Base-by-base conservation (phyloP, 1,140 invertebrate species). In the Pygmarrhopalites habei region DNA sequence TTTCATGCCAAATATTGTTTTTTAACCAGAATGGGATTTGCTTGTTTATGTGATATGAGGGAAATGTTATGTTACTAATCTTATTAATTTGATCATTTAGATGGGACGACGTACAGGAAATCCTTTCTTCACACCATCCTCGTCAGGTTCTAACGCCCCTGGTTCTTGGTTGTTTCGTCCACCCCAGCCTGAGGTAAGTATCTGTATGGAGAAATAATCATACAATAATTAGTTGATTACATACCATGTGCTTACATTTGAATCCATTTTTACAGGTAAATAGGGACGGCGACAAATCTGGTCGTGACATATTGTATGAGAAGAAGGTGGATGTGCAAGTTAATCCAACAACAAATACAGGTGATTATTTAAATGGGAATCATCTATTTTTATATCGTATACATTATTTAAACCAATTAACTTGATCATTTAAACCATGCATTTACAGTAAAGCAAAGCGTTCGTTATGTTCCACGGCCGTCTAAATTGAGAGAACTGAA, bases 401-500 rank as follows among this genome's bases (percentile, higher is more conserved):
- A n/a, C n/a, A n/a, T n/a, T n/a, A n/a, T n/a, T n/a, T n/a, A n/a
- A n/a, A n/a, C n/a, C n/a, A n/a, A n/a, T n/a, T n/a, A n/a, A n/a
- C n/a, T n/a, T n/a, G n/a, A n/a, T n/a, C n/a, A n/a, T n/a, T n/a
- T n/a, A n/a, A n/a, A n/a, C n/a, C n/a, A n/a, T n/a, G n/a, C n/a
- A n/a, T n/a, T n/a, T n/a, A n/a, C n/a, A 5, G 23, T 46, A 0
- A 62, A 62, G 32, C 62, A 65, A 46, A 65, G 39, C 17, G 58
- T 65, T 60, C 67, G 67, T 35, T 65, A 65, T 44, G 67, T 68
- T 44, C 67, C 67, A 4, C 41, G 61, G 74, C 85, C 86, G 1
- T 86, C 85, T 0, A 85, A 88, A 73, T 75, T 87, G 14, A 74
- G 86, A 58, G 87, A 89, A 75, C 86, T 89, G 83, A 89, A 89